phyloP scores from a whole-genome alignment of 2,113 vertebrate species.

The Equus quagga region DNA sequence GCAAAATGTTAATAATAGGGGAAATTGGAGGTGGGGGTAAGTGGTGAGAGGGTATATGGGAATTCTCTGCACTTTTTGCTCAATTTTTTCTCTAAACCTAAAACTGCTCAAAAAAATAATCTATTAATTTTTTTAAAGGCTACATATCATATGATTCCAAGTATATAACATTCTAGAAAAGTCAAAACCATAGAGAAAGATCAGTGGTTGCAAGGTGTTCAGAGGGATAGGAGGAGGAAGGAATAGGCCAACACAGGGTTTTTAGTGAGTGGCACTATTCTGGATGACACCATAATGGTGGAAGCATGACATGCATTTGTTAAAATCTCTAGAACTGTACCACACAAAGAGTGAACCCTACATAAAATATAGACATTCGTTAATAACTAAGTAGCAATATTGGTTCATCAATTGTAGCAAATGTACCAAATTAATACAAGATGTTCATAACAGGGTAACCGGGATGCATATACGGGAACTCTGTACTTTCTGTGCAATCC shows the following conservation, averaged over 20 bases:
- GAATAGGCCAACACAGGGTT: neutral
- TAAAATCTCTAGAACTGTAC: neutral
- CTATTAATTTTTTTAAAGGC: neutral
- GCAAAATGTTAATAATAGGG: neutral
- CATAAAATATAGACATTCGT: neutral
- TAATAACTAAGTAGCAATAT: neutral
- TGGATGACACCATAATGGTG: neutral
- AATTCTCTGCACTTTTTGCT: neutral
- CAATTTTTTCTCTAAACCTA: neutral
- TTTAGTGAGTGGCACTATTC: neutral
- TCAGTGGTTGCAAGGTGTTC: neutral
- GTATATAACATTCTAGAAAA: neutral
- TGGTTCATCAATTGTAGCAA: neutral
- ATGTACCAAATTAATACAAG: neutral
- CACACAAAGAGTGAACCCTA: neutral
- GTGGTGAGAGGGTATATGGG: neutral
- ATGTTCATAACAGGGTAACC: neutral
- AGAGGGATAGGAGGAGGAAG: neutral
- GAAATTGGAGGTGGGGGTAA: neutral
- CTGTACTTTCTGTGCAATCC: neutral
- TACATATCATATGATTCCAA: neutral
- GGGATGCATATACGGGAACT: neutral
- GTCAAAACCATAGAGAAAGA: neutral
- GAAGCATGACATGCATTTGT: neutral
- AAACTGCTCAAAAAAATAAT: neutral